phyloP scores from a whole-genome alignment of 2,113 vertebrate genomes.

The Carlito syrichta region DNA sequence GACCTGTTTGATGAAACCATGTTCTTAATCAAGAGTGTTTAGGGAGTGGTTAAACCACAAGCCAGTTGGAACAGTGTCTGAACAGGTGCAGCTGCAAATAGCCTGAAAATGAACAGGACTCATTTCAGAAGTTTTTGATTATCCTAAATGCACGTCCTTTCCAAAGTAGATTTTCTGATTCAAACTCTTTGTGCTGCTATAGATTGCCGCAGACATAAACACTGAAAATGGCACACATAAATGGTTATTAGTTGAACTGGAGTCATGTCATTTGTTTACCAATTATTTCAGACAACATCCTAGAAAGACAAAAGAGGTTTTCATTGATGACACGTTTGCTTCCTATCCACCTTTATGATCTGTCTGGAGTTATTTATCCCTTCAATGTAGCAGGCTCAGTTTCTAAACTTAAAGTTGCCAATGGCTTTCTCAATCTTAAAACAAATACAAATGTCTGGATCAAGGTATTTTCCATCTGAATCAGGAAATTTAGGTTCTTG shows the following conservation, averaged over 20 bases:
- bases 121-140: slow-evolving; percentile 60
- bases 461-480: no score
- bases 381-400: neutral
- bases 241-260: neutral
- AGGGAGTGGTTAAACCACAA: slow-evolving; percentile 34
- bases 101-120: slow-evolving; percentile 41
- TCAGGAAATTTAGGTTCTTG: neutral
- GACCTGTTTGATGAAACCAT: neutral
- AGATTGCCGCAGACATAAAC: neutral
- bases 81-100: slow-evolving; percentile 66
- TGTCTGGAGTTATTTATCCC: neutral
- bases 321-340: neutral
- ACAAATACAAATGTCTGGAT: neutral
- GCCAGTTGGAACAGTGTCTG: slow-evolving; percentile 59
- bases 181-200: neutral
- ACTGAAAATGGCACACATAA: neutral
- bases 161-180: slow-evolving; percentile 43
- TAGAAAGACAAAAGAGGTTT: neutral
- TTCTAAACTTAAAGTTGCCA: slow-evolving; percentile 24
- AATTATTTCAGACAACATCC: slow-evolving; percentile 19
- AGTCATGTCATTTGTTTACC: slow-evolving; percentile 20
- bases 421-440: neutral
- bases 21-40: slow-evolving; percentile 49
- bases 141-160: slow-evolving; percentile 23
- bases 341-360: neutral